Evolutionary conservation across 2,113 vertebrate genomes (phyloP), one percentile per base, ranked within the genome.

Genomic region (Solenodon paradoxus): DNA sequence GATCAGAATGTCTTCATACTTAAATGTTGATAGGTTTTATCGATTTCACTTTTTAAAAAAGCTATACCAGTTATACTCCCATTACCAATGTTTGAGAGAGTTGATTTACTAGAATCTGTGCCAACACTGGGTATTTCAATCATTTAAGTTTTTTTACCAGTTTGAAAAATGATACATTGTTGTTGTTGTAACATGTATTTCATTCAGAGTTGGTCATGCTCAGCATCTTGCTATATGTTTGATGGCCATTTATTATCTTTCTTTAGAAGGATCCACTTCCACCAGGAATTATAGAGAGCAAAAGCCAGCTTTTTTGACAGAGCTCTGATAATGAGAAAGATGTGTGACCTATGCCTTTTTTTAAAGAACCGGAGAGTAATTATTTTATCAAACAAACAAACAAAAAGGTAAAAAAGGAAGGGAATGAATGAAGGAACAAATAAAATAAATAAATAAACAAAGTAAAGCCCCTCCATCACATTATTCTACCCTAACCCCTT

Each of bases 161-260:
- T 93, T 95, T 88, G 63, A 72, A 49, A 59, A 87, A 42, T 79
- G 53, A 8, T 35, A 61, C 72, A 61, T 92, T 82, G 11, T 1
- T 72, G 20, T 32, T 88, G 20, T 90, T 72, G 87, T 78, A 87
- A 69, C 55, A 55, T 96, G 35, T 83, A 71, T 90, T 82, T 93
- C 53, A 59, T 78, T 95, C 20, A 87, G 53, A 84, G 35, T 19
- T 93, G 30, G 26, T 45, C 15, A 87, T 15, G 9, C 42, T 85
- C 13, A 81, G 15, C 10, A 51, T 87, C 61, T 78, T 88, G 45
- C 45, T 32, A 45, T 63, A 42, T 47, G 15, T 78, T 55, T 93
- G 55, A 72, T 83, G 24, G 63, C 7, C n/a, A 59, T 83, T 84
- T 90, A 66, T 57, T 4, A 83, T 91, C 20, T 82, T 69, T 90